phyloP scores from a whole-genome alignment of 2,797 vertebrate genomes.

The Danio tinwini region DNA sequence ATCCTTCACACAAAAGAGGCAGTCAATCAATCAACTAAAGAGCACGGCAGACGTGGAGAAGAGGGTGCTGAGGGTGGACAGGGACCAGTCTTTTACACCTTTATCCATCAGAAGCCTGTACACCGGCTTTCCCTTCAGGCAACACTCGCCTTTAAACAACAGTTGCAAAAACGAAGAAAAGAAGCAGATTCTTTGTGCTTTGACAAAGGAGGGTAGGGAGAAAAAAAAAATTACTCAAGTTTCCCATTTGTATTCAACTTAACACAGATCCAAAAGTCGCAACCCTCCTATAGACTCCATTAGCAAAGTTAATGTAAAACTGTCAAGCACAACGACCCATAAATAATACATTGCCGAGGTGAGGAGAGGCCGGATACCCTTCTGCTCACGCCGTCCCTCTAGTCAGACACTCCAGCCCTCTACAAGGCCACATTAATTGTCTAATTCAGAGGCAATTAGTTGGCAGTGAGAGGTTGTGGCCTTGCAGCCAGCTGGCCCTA shows the following conservation, averaged over 20 bases:
- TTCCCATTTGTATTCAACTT: slow-evolving; percentile 53
- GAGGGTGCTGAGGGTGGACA: slow-evolving; percentile 23
- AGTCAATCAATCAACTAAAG: slow-evolving; percentile 46
- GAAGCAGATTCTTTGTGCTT: slow-evolving; percentile 8
- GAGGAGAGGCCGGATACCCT: slow-evolving; percentile 79
- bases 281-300: slow-evolving; percentile 74
- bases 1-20: slow-evolving; percentile 38
- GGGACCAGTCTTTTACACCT: slow-evolving; percentile 38
- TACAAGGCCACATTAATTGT: slow-evolving; percentile 76
- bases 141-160: slow-evolving; percentile 29
- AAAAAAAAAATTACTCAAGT: neutral
- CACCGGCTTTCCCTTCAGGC: slow-evolving; percentile 22
- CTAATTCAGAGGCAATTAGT: slow-evolving; percentile 82
- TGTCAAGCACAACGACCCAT: slow-evolving; percentile 80
- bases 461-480: slow-evolving; percentile 75
- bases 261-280: slow-evolving; percentile 48
- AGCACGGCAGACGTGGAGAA: neutral
- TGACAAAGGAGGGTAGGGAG: neutral
- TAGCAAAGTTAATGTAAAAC: slow-evolving; percentile 80
- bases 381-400: slow-evolving; percentile 73
- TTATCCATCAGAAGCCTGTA: slow-evolving; percentile 39
- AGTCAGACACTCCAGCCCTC: slow-evolving; percentile 60
- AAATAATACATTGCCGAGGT: slow-evolving; percentile 80
- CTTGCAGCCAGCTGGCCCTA: slow-evolving; percentile 70
- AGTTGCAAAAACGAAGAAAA: neutral